Evolutionary conservation across 2,888 invertebrate genomes (phyloP).

Genomic region (Pollenia labialis): DNA sequence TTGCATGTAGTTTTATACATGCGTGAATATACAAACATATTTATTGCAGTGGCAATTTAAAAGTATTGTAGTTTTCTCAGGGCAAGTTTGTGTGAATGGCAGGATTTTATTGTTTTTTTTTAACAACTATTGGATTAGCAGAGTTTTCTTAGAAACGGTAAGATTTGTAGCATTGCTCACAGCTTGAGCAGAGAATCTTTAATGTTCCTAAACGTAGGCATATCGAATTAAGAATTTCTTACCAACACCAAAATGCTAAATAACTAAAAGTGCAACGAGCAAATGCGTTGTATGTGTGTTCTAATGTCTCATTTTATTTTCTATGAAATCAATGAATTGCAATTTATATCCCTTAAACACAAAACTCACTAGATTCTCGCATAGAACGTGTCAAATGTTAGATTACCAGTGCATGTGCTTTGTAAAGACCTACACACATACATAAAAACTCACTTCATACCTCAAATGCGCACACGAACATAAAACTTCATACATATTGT

Average conservation of each 20-base stretch:
- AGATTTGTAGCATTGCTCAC: constrained; percentile 32
- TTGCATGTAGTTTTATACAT: constrained; percentile 4
- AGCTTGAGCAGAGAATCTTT: constrained; percentile 43
- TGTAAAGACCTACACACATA: constrained; percentile 10
- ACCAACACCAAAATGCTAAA: not conserved
- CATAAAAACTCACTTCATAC: too few species aligned
- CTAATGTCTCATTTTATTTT: constrained; percentile 12
- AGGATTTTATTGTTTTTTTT: constrained; percentile 49
- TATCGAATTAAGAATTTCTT: constrained; percentile 50
- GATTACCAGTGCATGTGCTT: constrained; percentile 31
- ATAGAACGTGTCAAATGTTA: constrained; percentile 65
- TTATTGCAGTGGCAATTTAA: constrained; percentile 21
- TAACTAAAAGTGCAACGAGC: constrained; percentile 23
- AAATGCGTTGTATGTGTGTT: constrained; percentile 21
- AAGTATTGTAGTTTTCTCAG: not conserved
- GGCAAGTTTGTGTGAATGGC: constrained; percentile 18
- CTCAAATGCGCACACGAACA: too few species aligned
- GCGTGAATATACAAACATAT: not conserved
- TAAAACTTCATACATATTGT: too few species aligned
- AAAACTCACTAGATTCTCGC: constrained; percentile 18
- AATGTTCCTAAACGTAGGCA: constrained; percentile 43
- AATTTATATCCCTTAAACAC: constrained; percentile 43
- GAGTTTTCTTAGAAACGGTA: constrained; percentile 45
- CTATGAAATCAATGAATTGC: constrained; percentile 45
- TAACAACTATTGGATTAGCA: constrained; percentile 37